Conservation (phyloP, 2,888 invertebrate species). For the Athrips mouffetella region DNA sequence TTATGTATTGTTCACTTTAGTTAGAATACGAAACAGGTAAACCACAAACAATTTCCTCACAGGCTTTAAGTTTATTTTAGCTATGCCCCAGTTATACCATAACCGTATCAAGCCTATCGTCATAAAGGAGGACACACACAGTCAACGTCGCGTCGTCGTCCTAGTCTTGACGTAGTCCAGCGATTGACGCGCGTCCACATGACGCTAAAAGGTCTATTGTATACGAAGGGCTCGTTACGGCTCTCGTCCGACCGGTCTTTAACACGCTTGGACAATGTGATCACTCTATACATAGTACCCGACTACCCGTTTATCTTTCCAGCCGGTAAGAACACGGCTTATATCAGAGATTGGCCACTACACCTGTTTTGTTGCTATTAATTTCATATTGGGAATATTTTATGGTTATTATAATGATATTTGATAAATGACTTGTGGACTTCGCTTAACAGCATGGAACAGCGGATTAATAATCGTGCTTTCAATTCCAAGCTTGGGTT, state of each 20-base stretch:
- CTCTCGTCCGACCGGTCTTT: constrained; percentile 69
- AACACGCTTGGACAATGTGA: constrained; percentile 72
- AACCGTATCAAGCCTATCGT: constrained; percentile 32
- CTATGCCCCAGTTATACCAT: constrained; percentile 15
- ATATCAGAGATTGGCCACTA: constrained; percentile 37
- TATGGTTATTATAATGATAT: constrained; percentile 6
- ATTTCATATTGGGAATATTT: constrained; percentile 16
- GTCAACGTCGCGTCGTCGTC: constrained; percentile 36
- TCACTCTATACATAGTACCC: constrained; percentile 69
- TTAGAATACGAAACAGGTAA: not conserved
- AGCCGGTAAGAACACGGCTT: constrained; percentile 33
- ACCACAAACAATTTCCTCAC: not conserved
- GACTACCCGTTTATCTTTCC: constrained; percentile 53
- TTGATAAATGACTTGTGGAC: constrained; percentile 5
- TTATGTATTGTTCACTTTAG: not conserved
- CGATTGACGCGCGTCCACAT: constrained; percentile 72
- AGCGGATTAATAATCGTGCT: not conserved
- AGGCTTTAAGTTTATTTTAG: constrained; percentile 10
- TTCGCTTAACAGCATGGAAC: not conserved
- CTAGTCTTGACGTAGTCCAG: constrained; percentile 38
- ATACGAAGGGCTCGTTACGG: constrained; percentile 74
- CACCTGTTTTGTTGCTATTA: constrained; percentile 37
- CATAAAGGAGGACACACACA: constrained; percentile 59
- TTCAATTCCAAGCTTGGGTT: not conserved
- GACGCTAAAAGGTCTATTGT: constrained; percentile 79